These are phyloP conservation scores for Rhinolophus ferrumequinum DNA, from an alignment of 2,113 vertebrate species.

Conservation along the genomic window DNA sequence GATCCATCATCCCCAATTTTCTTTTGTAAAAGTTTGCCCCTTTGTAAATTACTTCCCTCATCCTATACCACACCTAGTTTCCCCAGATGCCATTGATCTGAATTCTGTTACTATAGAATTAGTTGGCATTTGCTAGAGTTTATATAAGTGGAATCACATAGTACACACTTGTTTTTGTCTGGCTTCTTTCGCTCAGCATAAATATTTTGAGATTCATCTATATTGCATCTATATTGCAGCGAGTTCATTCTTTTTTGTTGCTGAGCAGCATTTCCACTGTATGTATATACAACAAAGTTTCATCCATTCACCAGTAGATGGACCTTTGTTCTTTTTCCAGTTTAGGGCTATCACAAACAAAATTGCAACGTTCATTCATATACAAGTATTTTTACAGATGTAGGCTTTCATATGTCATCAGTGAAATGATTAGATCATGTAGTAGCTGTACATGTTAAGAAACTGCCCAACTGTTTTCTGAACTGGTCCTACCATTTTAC, in stretches of 20 bases:
- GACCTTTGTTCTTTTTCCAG: not conserved
- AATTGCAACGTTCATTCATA: not conserved
- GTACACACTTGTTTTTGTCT: not conserved
- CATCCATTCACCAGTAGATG: not conserved
- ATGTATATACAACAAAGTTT: not conserved
- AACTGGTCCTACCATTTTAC: not conserved
- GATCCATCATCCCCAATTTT: not conserved
- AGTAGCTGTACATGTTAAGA: not conserved
- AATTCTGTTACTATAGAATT: not conserved
- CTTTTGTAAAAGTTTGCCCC: not conserved
- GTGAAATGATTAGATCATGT: not conserved
- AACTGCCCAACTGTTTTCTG: not conserved
- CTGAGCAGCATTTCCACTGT: not conserved
- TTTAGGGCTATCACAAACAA: conserved; percentile 10
- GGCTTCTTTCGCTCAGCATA: not conserved
- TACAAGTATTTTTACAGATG: not conserved
- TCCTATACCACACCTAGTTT: not conserved
- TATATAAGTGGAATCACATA: not conserved
- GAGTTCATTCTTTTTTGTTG: conserved; percentile 4
- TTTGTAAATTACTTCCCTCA: not conserved
- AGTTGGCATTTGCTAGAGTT: not conserved
- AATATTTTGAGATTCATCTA: not conserved
- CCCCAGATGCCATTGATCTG: not conserved
- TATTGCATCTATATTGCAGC: not conserved
- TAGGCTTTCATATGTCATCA: not conserved